Base-by-base conservation (phyloP, 2,113 vertebrate species). In the Axis porcinus region DNA sequence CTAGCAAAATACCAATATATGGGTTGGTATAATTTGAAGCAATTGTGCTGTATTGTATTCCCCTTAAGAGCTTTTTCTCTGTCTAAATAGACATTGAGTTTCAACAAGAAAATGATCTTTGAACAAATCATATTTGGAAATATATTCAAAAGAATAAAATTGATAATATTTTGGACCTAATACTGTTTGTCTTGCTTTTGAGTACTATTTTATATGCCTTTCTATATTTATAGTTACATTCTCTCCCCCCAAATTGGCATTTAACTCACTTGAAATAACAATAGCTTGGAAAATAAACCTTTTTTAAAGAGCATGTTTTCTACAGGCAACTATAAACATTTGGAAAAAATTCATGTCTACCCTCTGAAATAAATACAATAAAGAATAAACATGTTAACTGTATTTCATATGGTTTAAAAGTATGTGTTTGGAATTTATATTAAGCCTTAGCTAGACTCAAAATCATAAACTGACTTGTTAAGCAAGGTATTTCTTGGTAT, bases 301-400 rank as follows among this genome's bases (percentile, higher is more conserved):
- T 91, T 98, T 98, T 96, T 97, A 98, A 97, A 81, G 95, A 98
- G 95, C 95, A 27, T 97, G 94, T 98, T 98, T 98, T 95, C 97
- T 94, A 98, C 81, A 95, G 95, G 98, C 97, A 97, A 95, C 89
- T 97, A 97, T 98, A 98, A 98, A 96, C 60, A 54, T 97, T 94
- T 96, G 97, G 97, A 98, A 98, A 99, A 98, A 98, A 99, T 98
- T 99, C 97, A 98, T 98, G 88, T 25, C 19, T 85, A 96, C 55
- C 23, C 87, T 97, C 86, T 97, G 96, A 98, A 99, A 98, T 98
- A 97, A 98, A 98, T 92, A 96, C 96, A 98, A 96, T 98, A 98
- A 98, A 98, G 94, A 97, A 97, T 97, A 98, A 98, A 98, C 95
- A 43, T 93, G 97, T 98, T 98, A 98, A 98, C 97, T 90, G 89